phyloP scores from a whole-genome alignment of 2,888 invertebrate species.

The Ecliptopera silaceata region DNA sequence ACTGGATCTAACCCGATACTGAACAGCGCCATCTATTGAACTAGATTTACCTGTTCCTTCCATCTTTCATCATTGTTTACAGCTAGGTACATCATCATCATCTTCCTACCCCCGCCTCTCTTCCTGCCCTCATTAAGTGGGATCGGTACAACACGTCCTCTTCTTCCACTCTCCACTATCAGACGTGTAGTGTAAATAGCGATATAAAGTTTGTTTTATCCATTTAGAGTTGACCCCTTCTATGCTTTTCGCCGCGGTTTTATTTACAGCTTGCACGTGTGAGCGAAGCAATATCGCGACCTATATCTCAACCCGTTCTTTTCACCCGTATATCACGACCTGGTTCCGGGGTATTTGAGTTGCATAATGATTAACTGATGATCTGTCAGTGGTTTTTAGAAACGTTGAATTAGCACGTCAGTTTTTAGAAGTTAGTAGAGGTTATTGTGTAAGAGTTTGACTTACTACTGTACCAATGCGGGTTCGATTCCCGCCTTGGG shows the following conservation, averaged over 20 bases:
- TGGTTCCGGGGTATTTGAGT: constrained; percentile 18
- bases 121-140: too few species aligned
- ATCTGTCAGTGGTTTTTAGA: neutral
- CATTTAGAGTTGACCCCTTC: neutral
- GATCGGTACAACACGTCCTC: too few species aligned
- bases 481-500: too few species aligned
- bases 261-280: constrained; percentile 39
- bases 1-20: too few species aligned
- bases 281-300: constrained; percentile 42
- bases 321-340: constrained; percentile 47
- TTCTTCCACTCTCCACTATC: too few species aligned
- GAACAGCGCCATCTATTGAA: too few species aligned
- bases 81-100: too few species aligned
- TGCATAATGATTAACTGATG: constrained; percentile 17
- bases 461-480: too few species aligned
- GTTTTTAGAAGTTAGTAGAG: neutral
- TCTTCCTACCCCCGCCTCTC: too few species aligned
- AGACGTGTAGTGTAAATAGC: neutral
- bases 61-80: too few species aligned
- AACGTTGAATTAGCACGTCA: neutral
- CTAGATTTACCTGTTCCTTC: too few species aligned
- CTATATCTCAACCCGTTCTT: constrained; percentile 47
- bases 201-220: neutral
- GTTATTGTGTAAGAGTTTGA: too few species aligned
- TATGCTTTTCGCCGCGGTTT: constrained; percentile 13